These are phyloP conservation scores for Diplodus sargus DNA, from an alignment of 2,797 vertebrate genomes.

Conservation along the genomic window DNA sequence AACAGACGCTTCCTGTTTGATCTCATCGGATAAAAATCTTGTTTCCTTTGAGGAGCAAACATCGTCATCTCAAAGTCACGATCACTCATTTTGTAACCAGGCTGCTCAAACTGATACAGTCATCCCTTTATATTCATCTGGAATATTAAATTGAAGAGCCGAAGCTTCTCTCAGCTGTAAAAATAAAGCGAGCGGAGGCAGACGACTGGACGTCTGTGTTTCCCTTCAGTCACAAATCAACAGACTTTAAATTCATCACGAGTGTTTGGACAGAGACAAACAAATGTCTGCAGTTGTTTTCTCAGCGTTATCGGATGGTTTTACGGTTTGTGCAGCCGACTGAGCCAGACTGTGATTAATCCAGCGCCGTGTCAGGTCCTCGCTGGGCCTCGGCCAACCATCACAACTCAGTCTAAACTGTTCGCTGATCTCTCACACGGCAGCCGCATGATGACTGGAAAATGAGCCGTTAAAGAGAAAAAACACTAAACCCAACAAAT, in stretches of 20 bases:
- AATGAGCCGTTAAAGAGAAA: background rate
- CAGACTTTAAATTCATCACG: background rate
- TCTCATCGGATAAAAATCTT: background rate
- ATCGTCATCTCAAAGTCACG: background rate
- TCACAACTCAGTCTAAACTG: background rate
- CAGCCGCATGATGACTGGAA: background rate
- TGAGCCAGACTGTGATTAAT: slow-evolving; percentile 19
- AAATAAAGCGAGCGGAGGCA: background rate
- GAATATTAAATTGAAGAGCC: background rate
- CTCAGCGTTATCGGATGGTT: background rate
- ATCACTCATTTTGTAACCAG: background rate
- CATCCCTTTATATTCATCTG: background rate
- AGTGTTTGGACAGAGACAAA: background rate
- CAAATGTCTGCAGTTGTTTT: slow-evolving; percentile 7
- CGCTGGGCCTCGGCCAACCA: slow-evolving; percentile 1
- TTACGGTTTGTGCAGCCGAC: background rate
- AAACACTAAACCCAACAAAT: background rate
- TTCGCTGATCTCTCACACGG: background rate
- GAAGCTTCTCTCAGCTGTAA: slow-evolving; percentile 1
- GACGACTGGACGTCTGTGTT: background rate
- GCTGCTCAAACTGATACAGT: background rate
- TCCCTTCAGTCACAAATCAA: background rate
- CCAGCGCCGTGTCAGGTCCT: background rate
- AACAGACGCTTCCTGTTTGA: no score
- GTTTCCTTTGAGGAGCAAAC: background rate